Percentiles rank a stretch among this genome's conserved stretches.
Conservation (phyloP, 2,113 vertebrate genomes). For the Semnornis frantzii region DNA sequence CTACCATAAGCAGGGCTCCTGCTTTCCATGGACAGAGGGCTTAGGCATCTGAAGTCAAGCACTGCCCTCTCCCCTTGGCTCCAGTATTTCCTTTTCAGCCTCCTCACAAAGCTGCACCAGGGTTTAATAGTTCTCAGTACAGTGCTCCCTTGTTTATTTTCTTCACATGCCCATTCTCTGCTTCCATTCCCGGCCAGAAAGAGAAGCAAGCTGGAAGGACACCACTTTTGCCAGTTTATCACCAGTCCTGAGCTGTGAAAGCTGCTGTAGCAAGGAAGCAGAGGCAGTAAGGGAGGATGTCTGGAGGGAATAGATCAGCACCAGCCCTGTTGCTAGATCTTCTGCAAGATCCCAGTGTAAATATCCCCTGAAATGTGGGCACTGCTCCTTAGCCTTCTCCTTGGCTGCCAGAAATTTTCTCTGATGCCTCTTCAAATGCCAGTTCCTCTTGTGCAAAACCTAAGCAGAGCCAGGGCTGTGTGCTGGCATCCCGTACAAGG, state of each 20-base stretch:
- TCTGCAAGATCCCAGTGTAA: background rate
- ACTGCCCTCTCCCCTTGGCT: conserved; percentile 19
- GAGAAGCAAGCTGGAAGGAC: background rate
- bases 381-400: background rate
- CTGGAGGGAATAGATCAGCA: background rate
- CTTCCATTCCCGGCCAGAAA: background rate
- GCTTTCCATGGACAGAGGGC: background rate
- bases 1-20: conserved; percentile 16
- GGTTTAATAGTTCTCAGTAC: conserved; percentile 6
- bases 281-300: background rate
- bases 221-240: background rate
- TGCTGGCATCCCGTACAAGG: background rate
- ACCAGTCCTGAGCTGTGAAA: background rate
- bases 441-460: background rate
- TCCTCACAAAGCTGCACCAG: background rate
- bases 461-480: background rate
- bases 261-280: background rate
- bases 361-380: background rate
- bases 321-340: background rate
- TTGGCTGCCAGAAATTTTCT: background rate
- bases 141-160: conserved; percentile 32
- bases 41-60: background rate
- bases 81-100: background rate
- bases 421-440: background rate
- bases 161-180: background rate